phyloP scores from a whole-genome alignment of 2,797 vertebrate species.

The Microchirus variegatus region DNA sequence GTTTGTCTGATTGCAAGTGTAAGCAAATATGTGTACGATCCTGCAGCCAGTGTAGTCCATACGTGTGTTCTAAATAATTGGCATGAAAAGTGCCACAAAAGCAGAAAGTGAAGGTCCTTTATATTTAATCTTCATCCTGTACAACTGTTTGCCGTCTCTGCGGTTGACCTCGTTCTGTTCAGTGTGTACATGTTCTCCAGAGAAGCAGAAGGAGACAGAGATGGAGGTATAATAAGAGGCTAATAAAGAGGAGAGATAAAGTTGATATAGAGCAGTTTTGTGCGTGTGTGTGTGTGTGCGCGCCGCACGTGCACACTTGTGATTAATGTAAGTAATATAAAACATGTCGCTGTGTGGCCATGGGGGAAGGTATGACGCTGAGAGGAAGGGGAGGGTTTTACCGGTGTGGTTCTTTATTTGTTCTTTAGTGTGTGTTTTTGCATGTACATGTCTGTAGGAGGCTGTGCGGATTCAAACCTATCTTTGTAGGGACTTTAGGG shows the following conservation, averaged over 20 bases:
- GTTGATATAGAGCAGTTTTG: slow-evolving; percentile 55
- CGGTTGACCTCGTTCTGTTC: slow-evolving; percentile 63
- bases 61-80: slow-evolving; percentile 2
- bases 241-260: slow-evolving; percentile 69
- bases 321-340: slow-evolving; percentile 74
- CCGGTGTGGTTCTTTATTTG: slow-evolving; percentile 34
- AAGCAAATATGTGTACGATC: background rate
- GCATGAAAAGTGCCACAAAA: slow-evolving; percentile 1
- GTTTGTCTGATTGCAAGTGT: background rate
- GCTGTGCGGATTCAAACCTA: too few species aligned
- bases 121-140: slow-evolving; percentile 29
- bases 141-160: slow-evolving; percentile 34
- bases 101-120: slow-evolving; percentile 26
- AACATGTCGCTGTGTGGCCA: slow-evolving; percentile 35
- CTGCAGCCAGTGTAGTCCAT: too few species aligned
- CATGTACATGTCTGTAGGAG: slow-evolving; percentile 1
- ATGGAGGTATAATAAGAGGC: slow-evolving; percentile 56
- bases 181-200: slow-evolving; percentile 32
- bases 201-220: slow-evolving; percentile 60
- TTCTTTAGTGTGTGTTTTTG: slow-evolving; percentile 7
- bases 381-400: slow-evolving; percentile 42
- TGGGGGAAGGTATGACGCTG: slow-evolving; percentile 20
- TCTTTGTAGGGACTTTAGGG: too few species aligned
- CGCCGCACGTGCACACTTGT: slow-evolving; percentile 15
- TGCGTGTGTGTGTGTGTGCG: slow-evolving; percentile 1